These are phyloP conservation scores for Archegozetes longisetosus DNA, from an alignment of 1,140 invertebrate genomes.

Conservation along the genomic window DNA sequence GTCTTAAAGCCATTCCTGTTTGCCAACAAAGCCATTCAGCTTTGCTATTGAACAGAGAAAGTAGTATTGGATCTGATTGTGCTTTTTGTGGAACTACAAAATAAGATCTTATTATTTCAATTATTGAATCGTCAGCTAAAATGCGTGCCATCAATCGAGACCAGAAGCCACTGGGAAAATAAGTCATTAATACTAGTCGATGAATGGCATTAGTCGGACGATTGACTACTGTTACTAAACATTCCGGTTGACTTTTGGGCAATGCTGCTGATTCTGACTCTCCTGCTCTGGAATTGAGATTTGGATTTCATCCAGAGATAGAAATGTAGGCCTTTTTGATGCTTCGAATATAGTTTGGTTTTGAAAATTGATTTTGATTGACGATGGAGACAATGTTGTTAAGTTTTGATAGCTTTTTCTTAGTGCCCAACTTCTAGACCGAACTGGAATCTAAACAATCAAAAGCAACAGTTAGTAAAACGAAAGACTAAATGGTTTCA, in stretches of 20 bases:
- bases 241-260: neutral
- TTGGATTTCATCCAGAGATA: neutral
- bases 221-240: neutral
- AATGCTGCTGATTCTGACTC: neutral
- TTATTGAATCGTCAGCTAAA: conserved; percentile 69
- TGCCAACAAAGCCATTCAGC: conserved; percentile 93
- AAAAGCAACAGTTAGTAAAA: conserved; percentile 1
- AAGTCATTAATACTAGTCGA: conserved; percentile 70
- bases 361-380: neutral
- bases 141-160: conserved; percentile 78
- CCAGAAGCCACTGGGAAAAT: conserved; percentile 97
- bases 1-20: conserved; percentile 71
- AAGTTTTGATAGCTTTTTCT: conserved; percentile 27
- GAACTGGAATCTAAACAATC: conserved; percentile 41
- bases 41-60: conserved; percentile 36
- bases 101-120: conserved; percentile 56
- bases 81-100: conserved; percentile 46
- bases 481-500: neutral
- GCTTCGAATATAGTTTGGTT: too few species aligned
- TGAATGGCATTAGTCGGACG: conserved; percentile 14
- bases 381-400: too few species aligned
- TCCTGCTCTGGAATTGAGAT: neutral
- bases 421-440: conserved; percentile 48
- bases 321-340: neutral
- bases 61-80: conserved; percentile 39